Evolutionary conservation across 2,888 invertebrate species (phyloP), one percentile per base, ranked within the genome.

Genomic region (Caenorhabditis sinica): DNA sequence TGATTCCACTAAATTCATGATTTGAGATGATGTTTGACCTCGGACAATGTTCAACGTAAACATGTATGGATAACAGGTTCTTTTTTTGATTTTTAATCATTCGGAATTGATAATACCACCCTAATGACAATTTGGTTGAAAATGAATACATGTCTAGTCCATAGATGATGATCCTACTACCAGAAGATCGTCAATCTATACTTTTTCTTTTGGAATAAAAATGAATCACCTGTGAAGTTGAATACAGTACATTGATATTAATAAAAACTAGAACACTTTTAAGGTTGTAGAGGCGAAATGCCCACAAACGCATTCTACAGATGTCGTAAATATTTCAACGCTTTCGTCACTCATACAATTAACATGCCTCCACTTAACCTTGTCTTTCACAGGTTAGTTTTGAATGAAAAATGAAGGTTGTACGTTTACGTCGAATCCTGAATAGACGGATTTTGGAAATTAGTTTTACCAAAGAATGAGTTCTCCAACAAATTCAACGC

Each of bases 31-130:
- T 51, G 68, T 69, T 69, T 69, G 68, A 69, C 68, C 65, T 65
- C 65, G 65, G 36, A 69, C 23, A 69, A 33, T 69, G 40, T 43
- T 40, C 66, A 49, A 66, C n/a, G 71, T 51, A 68, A 68, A 68
- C 68, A 68, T 68, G 68, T 65, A 65, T 45, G 49, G 30, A 53
- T 56, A 56, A 69, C 69, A 40, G 69, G 69, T 69, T 69, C 53
- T 69, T 53, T 56, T 68, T 69, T 53, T 69, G 30, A 20, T 69
- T 69, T 69, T 69, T 69, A 56, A 56, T 69, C 53, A 56, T 68
- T 53, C 36, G 53, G 53, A 53, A 69, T 56, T 53, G 69, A 69
- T 69, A 69, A 69, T 40, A 69, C 65, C 45, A 17, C 20, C 15
- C 61, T 65, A 17, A 65, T 61, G 61, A 65, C 43, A 25, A 65